Base-by-base conservation (phyloP, 2,888 invertebrate genomes). In the Galeopsomyia nigrocyanea region DNA sequence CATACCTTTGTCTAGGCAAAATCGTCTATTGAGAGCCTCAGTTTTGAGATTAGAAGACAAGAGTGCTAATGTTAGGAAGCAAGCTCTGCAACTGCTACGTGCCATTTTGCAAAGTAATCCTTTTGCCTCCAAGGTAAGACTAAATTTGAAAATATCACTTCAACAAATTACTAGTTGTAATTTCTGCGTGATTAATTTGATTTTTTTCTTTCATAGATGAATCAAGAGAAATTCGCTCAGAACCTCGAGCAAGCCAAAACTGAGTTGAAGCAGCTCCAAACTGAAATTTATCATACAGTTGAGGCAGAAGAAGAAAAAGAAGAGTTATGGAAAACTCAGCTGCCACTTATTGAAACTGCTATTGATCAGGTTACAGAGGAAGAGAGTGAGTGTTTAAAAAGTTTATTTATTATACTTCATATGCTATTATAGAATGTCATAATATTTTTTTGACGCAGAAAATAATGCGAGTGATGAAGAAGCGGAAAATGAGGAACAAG, bases 91-190 rank as follows among this genome's bases (percentile, higher is more conserved):
- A 81, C 88, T 95, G 49, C 83, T 95, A 5, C 93, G 93, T 75
- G 89, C 92, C 17, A 92, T 97, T 84, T 87, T 98, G 53, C 92
- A 94, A 84, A 90, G 92, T 77, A 98, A 98, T 88, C 94, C 95
- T 5, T 98, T 92, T 86, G 92, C 94, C n/a, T 91, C 92, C 0
- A 92, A 92, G 87, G 89, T 93, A 79, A 88, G 88, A 79, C 82
- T 87, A 31, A 55, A 46, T 39, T 39, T 3, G 5, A 5, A 26
- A 26, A 26, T 26, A 26, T 3, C 5, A 26, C 5, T n/a, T 64
- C 58, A 26, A 62, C 61, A 16, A 63, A 57, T 39, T n/a, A n/a
- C 3, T 47, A 21, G 19, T n/a, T 2, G n/a, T 69, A 16, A 16
- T 50, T 22, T 1, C 7, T n/a, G n/a, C 26, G 62, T 47, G 10